Conservation (phyloP, 2,797 vertebrate genomes). For the Poecile montanus region DNA sequence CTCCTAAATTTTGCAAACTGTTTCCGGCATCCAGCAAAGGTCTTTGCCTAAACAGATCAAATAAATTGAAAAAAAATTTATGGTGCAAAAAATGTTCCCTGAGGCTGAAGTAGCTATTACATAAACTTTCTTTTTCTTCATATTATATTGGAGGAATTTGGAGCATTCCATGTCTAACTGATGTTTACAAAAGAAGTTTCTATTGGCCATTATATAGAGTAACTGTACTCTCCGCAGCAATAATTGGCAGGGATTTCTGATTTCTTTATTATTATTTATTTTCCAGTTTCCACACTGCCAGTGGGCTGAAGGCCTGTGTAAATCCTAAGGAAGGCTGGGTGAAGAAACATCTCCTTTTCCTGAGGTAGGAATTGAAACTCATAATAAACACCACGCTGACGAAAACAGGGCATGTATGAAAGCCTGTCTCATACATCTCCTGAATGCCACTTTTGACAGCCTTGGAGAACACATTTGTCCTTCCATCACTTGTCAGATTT, state of each 20-base stretch:
- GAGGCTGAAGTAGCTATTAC: not conserved
- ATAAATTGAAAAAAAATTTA: not conserved
- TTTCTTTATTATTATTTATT: not conserved
- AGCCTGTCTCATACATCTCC: not conserved
- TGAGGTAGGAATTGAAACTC: conserved; percentile 62
- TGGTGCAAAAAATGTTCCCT: not conserved
- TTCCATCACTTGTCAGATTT: not conserved
- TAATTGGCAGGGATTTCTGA: not conserved
- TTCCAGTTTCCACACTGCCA: conserved; percentile 67
- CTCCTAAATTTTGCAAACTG: not conserved
- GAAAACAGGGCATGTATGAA: not conserved
- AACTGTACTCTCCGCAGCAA: not conserved
- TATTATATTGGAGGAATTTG: not conserved
- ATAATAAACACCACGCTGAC: not conserved
- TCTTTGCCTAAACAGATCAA: not conserved
- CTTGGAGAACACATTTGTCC: not conserved
- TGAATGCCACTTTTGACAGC: not conserved
- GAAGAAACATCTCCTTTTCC: conserved; percentile 35
- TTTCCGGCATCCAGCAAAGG: not conserved
- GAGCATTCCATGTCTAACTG: not conserved
- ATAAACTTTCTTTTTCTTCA: not conserved
- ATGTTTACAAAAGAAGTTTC: not conserved
- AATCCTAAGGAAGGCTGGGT: conserved; percentile 74
- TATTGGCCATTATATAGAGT: not conserved
- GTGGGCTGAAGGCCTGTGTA: conserved; percentile 52